phyloP scores from a whole-genome alignment of 1,140 invertebrate genomes.

The Trachelipus rathkii region DNA sequence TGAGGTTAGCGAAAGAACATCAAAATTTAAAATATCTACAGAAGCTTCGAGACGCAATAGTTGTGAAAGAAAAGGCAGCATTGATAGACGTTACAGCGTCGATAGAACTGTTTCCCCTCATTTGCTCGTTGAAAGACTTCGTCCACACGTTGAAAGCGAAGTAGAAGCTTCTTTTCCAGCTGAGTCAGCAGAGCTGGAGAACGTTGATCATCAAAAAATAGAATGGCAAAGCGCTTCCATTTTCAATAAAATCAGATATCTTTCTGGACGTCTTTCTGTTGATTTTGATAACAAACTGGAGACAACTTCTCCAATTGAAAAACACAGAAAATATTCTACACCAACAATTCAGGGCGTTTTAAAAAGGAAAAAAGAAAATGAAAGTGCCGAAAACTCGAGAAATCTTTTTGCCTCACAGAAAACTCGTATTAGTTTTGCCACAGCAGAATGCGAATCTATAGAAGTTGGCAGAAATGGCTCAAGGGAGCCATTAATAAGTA shows the following conservation, averaged over 20 bases:
- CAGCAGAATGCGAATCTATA: background rate
- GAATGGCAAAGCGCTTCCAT: background rate
- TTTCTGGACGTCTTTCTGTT: background rate
- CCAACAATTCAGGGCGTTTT: background rate
- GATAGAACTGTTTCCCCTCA: conserved; percentile 12
- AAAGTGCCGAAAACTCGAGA: background rate
- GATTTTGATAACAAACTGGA: background rate
- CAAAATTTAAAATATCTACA: conserved; percentile 61
- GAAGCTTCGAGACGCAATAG: conserved; percentile 16
- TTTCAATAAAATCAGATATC: background rate
- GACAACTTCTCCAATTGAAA: background rate
- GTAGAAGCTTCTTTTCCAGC: background rate
- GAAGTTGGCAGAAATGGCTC: background rate
- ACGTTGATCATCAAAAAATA: background rate
- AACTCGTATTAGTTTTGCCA: background rate
- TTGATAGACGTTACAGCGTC: conserved; percentile 11
- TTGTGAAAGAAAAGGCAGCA: conserved; percentile 22
- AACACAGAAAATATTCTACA: background rate
- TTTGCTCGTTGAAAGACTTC: background rate
- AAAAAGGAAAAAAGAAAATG: background rate
- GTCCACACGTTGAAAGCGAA: background rate
- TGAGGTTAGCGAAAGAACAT: conserved; percentile 67
- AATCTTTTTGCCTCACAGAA: background rate
- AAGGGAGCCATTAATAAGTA: background rate
- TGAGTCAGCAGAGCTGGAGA: background rate